These are phyloP conservation scores for Sesia apiformis DNA, from an alignment of 2,888 invertebrate species.

Conservation along the genomic window DNA sequence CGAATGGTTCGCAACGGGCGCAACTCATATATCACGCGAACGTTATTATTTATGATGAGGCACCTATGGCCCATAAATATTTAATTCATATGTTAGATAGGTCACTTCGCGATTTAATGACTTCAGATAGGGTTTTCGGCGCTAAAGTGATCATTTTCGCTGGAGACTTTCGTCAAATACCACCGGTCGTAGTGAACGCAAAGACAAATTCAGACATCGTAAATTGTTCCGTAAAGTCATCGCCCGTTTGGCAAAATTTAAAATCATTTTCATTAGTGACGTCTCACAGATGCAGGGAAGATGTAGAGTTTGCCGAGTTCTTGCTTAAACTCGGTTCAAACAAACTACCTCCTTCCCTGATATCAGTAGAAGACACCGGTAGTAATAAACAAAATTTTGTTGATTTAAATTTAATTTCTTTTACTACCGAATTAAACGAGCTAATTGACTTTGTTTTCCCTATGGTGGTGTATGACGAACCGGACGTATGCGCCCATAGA, in stretches of 20 bases:
- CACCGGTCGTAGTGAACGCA: conserved; percentile 5
- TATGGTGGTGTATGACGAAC: neutral
- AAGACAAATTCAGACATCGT: conserved; percentile 2
- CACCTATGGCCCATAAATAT: conserved; percentile 6
- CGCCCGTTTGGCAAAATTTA: conserved; percentile 4
- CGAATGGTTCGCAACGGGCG: neutral
- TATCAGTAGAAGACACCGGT: neutral
- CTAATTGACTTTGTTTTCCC: conserved; percentile 1
- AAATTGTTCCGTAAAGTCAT: conserved; percentile 1
- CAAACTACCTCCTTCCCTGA: neutral
- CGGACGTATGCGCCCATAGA: neutral
- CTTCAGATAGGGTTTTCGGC: conserved; percentile 6
- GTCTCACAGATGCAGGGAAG: conserved; percentile 2
- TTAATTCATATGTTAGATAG: conserved; percentile 4
- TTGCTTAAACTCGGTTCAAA: neutral
- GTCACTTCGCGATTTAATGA: conserved; percentile 4
- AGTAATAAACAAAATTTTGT: neutral
- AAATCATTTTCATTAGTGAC: conserved; percentile 4
- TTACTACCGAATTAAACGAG: neutral
- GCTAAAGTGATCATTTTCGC: conserved; percentile 10
- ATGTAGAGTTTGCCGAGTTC: neutral
- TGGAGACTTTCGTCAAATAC: conserved; percentile 11
- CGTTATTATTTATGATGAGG: conserved; percentile 5
- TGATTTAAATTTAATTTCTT: neutral
- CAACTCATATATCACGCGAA: conserved; percentile 1